Conservation (phyloP, 2,888 invertebrate species). For the Clanis bilineata region DNA sequence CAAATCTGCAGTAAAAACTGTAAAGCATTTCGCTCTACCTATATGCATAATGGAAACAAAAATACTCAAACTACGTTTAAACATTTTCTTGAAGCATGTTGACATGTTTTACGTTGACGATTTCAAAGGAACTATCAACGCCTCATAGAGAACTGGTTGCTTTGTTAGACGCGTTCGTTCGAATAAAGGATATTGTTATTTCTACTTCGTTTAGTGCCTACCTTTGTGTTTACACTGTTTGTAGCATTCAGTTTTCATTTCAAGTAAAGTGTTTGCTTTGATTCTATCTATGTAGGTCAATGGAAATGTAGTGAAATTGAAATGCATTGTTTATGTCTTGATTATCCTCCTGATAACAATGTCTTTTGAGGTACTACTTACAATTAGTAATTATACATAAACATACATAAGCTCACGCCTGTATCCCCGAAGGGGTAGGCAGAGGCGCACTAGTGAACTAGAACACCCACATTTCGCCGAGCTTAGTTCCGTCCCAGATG, state of each 20-base stretch:
- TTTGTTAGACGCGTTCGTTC: slow-evolving; percentile 29
- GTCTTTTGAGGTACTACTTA: too few species aligned
- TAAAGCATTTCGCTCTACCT: too few species aligned
- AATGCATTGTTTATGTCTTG: slow-evolving; percentile 19
- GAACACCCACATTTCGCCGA: too few species aligned
- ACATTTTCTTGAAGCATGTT: slow-evolving; percentile 42
- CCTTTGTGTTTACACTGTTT: slow-evolving; percentile 46
- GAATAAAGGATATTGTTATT: slow-evolving; percentile 53
- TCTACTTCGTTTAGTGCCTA: slow-evolving; percentile 46
- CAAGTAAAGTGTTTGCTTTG: slow-evolving; percentile 43
- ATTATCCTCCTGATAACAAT: too few species aligned
- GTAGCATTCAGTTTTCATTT: slow-evolving; percentile 44
- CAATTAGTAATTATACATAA: too few species aligned
- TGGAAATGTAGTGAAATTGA: slow-evolving; percentile 29
- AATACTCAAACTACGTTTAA: slow-evolving; percentile 32
- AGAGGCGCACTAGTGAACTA: too few species aligned
- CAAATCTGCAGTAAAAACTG: too few species aligned
- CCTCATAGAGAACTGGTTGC: slow-evolving; percentile 22
- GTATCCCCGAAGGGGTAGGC: too few species aligned
- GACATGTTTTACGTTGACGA: slow-evolving; percentile 42
- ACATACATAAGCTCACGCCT: too few species aligned
- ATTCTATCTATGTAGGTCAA: slow-evolving; percentile 48
- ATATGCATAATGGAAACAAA: too few species aligned
- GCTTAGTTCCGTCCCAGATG: too few species aligned
- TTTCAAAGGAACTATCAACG: slow-evolving; percentile 43